Conservation (phyloP, 2,888 invertebrate genomes). For the Ormyrus labotus region DNA sequence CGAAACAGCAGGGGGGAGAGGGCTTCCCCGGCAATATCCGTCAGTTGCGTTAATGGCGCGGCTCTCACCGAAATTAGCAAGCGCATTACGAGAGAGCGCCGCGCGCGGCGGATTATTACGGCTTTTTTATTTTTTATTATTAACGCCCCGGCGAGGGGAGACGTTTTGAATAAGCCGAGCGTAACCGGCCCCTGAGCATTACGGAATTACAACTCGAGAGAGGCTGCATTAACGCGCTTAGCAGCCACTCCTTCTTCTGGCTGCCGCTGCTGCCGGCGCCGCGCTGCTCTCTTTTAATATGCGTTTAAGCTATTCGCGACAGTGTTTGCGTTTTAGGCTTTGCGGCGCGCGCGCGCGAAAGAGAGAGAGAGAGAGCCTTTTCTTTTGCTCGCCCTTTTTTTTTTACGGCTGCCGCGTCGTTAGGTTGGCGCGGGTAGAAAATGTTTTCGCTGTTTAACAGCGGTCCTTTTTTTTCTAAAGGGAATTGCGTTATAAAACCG, state of each 20-base stretch:
- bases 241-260: background rate
- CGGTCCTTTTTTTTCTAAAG: too few relatives aligned
- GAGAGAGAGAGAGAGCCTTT: too few relatives aligned
- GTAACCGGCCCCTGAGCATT: background rate
- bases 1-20: too few relatives aligned
- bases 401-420: background rate
- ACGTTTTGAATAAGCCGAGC: background rate
- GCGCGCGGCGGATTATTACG: background rate
- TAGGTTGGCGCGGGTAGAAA: too few relatives aligned
- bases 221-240: constrained; percentile 3
- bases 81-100: background rate
- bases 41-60: too few relatives aligned
- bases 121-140: background rate
- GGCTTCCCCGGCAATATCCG: too few relatives aligned
- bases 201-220: background rate
- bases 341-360: background rate
- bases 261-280: background rate
- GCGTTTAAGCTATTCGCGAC: background rate
- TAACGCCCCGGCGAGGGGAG: background rate
- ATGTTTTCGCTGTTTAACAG: too few relatives aligned
- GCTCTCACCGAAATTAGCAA: background rate
- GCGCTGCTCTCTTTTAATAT: background rate
- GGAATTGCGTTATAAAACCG: too few relatives aligned
- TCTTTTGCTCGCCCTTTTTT: background rate
- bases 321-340: background rate